Conservation (phyloP, 2,797 vertebrate species). For the Sebastes minor region DNA sequence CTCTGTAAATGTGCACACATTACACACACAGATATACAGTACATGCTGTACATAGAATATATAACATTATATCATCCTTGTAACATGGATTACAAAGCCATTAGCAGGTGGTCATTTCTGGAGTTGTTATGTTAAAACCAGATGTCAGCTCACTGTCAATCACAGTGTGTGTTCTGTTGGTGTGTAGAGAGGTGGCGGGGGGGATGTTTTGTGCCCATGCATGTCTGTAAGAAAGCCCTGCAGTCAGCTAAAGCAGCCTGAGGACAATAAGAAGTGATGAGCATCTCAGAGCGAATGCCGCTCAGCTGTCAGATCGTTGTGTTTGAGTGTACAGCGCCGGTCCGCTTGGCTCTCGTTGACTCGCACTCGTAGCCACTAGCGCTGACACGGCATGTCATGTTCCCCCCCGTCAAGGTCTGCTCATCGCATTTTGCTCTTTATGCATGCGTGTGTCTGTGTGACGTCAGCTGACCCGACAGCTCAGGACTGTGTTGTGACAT, state of each 20-base stretch:
- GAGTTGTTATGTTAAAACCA: constrained; percentile 11
- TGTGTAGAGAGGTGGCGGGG: background rate
- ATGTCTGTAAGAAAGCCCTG: constrained; percentile 30
- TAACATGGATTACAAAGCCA: background rate
- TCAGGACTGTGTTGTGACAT: background rate
- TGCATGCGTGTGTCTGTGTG: background rate
- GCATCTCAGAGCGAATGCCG: constrained; percentile 43
- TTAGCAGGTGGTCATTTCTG: constrained; percentile 24
- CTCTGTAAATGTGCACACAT: background rate
- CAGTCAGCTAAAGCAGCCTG: constrained; percentile 57
- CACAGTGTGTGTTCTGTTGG: background rate
- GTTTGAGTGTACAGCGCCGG: constrained; percentile 19
- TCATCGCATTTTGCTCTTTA: constrained; percentile 18
- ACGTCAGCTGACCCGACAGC: constrained; percentile 33
- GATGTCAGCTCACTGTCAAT: constrained; percentile 21
- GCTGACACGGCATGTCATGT: constrained; percentile 56
- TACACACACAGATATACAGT: background rate
- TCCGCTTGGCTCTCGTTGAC: constrained; percentile 29
- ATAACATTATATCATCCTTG: background rate
- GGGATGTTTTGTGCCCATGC: background rate
- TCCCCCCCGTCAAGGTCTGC: constrained; percentile 8
- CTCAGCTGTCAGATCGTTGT: constrained; percentile 50
- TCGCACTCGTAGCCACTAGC: constrained; percentile 31
- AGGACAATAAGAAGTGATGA: constrained; percentile 64
- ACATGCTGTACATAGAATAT: background rate